Conservation (phyloP, 2,113 vertebrate genomes). For the Benitochromis conjunctus region DNA sequence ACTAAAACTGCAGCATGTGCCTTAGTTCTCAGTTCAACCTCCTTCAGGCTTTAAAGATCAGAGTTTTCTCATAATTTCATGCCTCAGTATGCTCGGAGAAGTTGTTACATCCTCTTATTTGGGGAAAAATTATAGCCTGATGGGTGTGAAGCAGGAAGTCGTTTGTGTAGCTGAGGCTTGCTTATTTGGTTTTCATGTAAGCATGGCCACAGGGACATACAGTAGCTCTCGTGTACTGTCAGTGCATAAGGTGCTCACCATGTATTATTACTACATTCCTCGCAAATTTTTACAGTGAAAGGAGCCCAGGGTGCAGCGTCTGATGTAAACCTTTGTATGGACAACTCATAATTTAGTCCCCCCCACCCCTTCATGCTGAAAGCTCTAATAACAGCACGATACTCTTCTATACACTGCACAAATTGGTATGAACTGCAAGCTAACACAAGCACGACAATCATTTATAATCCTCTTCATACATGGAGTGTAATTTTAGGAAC, state of each 20-base stretch:
- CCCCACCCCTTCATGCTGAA: not conserved
- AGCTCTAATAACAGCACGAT: conserved; percentile 62
- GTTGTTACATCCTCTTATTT: conserved; percentile 33
- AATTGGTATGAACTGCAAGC: conserved; percentile 65
- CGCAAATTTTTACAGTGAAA: conserved; percentile 52
- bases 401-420: conserved; percentile 55
- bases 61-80: conserved; percentile 29
- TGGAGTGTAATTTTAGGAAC: conserved; percentile 66
- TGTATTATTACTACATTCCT: conserved; percentile 71
- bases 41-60: conserved; percentile 28
- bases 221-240: conserved; percentile 30
- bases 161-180: conserved; percentile 36
- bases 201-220: conserved; percentile 53
- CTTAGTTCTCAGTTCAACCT: not conserved
- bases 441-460: conserved; percentile 59
- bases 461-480: conserved; percentile 51
- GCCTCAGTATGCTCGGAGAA: not conserved
- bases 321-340: conserved; percentile 53
- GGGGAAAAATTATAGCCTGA: conserved; percentile 55
- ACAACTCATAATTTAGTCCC: conserved; percentile 54
- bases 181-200: conserved; percentile 51
- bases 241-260: conserved; percentile 10
- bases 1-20: not conserved
- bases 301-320: conserved; percentile 15
- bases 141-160: conserved; percentile 45